Percentiles rank a stretch among this genome's conserved stretches.
Evolutionary conservation across 2,797 vertebrate genomes (phyloP).

Genomic region (Macrochelys suwanniensis): DNA sequence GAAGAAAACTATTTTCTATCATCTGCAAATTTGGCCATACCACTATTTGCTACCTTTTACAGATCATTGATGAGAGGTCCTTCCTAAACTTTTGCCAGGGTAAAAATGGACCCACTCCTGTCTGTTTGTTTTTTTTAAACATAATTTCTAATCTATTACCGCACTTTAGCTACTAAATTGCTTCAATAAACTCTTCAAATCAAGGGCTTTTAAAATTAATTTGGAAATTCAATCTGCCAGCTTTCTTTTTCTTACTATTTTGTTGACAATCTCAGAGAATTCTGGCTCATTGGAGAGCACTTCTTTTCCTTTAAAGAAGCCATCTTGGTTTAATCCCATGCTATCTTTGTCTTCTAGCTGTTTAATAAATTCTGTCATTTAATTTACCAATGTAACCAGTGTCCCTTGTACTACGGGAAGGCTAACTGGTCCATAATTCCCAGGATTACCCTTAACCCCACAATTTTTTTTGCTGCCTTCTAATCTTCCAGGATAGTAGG

Average conservation of each 20-base stretch:
- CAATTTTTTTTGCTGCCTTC: neutral
- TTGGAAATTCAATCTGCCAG: neutral
- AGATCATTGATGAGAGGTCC: neutral
- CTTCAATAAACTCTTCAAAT: neutral
- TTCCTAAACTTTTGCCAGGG: neutral
- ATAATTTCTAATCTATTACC: neutral
- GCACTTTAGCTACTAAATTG: neutral
- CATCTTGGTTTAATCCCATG: neutral
- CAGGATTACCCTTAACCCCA: neutral
- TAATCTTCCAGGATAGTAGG: neutral
- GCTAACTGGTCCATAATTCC: neutral
- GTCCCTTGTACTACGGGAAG: neutral
- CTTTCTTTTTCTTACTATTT: neutral
- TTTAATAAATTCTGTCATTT: neutral
- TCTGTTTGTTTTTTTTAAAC: neutral
- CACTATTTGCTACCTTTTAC: neutral
- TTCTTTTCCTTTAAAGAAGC: neutral
- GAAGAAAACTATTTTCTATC: neutral
- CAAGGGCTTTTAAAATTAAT: too few species aligned
- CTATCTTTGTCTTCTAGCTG: neutral
- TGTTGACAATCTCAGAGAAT: neutral
- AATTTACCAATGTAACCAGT: neutral
- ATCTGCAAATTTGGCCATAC: neutral
- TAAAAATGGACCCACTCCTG: neutral
- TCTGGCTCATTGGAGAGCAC: neutral